Evolutionary conservation across 1,140 invertebrate genomes (phyloP).

Genomic region (Homalodisca vitripennis): DNA sequence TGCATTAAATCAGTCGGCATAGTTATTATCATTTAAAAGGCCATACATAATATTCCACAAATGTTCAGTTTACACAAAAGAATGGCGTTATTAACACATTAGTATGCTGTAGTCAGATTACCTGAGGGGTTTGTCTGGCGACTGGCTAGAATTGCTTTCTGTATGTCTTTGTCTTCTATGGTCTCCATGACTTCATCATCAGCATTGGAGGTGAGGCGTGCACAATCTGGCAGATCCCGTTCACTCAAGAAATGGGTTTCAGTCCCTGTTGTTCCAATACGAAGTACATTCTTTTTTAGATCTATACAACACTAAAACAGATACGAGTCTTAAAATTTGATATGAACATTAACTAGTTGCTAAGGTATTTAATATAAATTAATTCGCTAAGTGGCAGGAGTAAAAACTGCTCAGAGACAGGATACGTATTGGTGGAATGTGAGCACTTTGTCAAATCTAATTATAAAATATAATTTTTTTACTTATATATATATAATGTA

Average conservation of each 20-base stretch:
- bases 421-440: no score
- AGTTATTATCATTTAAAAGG: no score
- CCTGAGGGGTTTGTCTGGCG: constrained; percentile 15
- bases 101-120: not conserved
- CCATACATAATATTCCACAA: no score
- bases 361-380: not conserved
- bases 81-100: no score
- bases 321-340: constrained; percentile 5
- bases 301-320: constrained; percentile 84
- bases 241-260: constrained; percentile 89
- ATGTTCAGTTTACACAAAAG: no score
- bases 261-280: constrained; percentile 94
- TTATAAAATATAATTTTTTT: no score
- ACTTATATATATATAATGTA: no score
- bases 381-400: no score
- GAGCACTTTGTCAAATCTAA: no score
- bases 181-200: constrained; percentile 45
- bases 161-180: constrained; percentile 60
- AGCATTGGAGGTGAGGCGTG: constrained; percentile 50
- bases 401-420: no score
- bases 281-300: constrained; percentile 82
- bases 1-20: no score
- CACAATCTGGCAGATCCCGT: constrained; percentile 73
- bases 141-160: constrained; percentile 60
- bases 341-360: not conserved